Percentiles rank a stretch among this genome's conserved stretches.
Conservation (phyloP, 2,113 vertebrate species). For the Engystomops pustulosus region DNA sequence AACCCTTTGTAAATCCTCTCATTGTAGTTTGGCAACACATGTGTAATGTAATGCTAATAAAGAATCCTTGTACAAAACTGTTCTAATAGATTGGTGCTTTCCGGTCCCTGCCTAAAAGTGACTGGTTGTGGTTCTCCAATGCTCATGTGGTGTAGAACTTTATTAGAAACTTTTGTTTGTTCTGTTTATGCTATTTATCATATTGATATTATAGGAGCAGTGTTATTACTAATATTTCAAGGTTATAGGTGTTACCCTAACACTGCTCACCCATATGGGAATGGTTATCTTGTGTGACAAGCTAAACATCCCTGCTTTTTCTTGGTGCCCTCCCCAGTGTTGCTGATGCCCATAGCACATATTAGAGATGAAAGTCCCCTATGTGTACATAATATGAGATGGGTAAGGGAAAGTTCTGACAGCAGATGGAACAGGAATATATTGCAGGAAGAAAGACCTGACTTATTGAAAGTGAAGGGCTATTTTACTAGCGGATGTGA, state of each 20-base stretch:
- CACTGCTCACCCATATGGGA: too few species aligned
- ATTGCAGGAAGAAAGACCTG: too few species aligned
- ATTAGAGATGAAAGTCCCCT: too few species aligned
- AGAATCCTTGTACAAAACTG: constrained; percentile 35
- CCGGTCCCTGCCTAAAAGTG: background rate
- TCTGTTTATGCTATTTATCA: background rate
- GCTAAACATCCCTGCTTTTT: too few species aligned
- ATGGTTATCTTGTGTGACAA: too few species aligned
- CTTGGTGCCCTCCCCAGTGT: too few species aligned
- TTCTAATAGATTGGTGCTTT: background rate
- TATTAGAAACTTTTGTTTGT: background rate
- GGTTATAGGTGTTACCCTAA: background rate
- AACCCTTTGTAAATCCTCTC: constrained; percentile 39
- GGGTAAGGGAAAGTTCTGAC: background rate
- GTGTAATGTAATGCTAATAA: constrained; percentile 48
- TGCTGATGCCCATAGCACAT: too few species aligned
- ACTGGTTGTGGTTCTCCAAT: background rate
- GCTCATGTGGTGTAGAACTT: background rate
- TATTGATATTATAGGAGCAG: background rate
- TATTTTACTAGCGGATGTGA: background rate
- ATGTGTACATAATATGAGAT: too few species aligned
- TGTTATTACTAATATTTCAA: too few species aligned
- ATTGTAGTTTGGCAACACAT: constrained; percentile 49
- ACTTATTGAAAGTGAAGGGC: background rate
- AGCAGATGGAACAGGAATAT: too few species aligned